Base-by-base conservation (phyloP, 2,113 vertebrate genomes). In the Vidua macroura region DNA sequence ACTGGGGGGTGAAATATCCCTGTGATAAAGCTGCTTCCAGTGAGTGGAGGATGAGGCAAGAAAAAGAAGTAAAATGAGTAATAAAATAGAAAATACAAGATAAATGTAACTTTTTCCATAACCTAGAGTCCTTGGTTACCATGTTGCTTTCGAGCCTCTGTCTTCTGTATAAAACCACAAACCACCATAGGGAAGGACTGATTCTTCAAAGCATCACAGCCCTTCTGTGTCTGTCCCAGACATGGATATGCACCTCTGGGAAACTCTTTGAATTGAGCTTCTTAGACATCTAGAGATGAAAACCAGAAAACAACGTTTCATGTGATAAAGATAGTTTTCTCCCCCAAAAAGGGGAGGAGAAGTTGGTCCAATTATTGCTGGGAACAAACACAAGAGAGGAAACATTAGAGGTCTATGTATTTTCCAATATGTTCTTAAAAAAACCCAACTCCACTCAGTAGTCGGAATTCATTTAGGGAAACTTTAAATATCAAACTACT, bases 261-360 rank as follows among this genome's bases (percentile, higher is more conserved):
- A 8, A 10, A 5, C 16, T 3, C 48, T 63, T 44, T 49, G 28
- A 46, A 33, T 1, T 48, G 35, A 60, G 8, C 11, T 86, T 31
- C 41, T 48, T 33, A 25, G 18, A 18, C 11, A 69, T 13, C 22
- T 75, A 35, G 33, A 74, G 35, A 13, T 70, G 22, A 73, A 86
- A 88, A 52, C 2, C 19, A 11, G 13, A 25, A 41, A 77, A 27
- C 10, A 25, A 0, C 20, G 8, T 21, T 43, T 75, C 2, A 0
- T 46, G 11, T 43, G 11, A 15, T 58, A 70, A 77, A 60, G 51
- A 51, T 1, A 62, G 4, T 13, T 55, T 86, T 73, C 11, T 69
- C 3, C 17, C 8, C 13, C 1, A 16, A 60, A 59, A 81, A 53
- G 5, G 2, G 4, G 19, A 56, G 14, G 13, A 59, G 14, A 82